Base-by-base conservation (phyloP, 2,797 vertebrate genomes). In the Craterocephalus amniculus region DNA sequence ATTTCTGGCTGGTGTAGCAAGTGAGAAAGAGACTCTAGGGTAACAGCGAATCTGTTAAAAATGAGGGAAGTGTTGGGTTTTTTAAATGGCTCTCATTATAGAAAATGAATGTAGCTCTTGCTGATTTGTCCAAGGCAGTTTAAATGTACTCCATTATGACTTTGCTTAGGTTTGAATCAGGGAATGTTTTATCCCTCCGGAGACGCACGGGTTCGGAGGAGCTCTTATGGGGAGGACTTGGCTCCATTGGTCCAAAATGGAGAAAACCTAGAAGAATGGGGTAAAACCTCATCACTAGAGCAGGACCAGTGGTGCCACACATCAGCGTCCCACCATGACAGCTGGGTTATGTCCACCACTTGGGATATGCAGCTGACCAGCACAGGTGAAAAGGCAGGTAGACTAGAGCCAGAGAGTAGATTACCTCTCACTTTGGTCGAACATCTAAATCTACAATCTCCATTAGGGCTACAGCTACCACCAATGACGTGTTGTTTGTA, bases 361-460 rank as follows among this genome's bases (percentile, higher is more conserved):
- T 92, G 90, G 88, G 80, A 91, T 49, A 89, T 87, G 88, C 83
- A 88, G 2, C 83, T 83, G 74, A 71, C 80, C 70, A 8, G 73
- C 63, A 63, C 77, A 90, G 88, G 87, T 92, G 90, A 91, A 51
- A 5, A 71, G 70, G 67, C 62, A 48, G 22, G n/a, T 80, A 90
- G 83, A 74, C 16, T 69, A 85, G 71, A 79, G 40, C 27, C 2
- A 49, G 86, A 82, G 75, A 76, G 1, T 63, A 78, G 70, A 74
- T 20, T 8, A 6, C 48, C 26, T 16, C 64, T 77, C 26, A 66
- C 61, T 74, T 55, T 63, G 70, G 81, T 80, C 76, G 65, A 80
- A 72, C 67, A 58, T 76, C 71, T 70, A 65, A 72, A 65, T 45
- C 34, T 40, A 27, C 2, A 68, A 45, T 11, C 26, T 26, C 57